A percentile compares a stretch with the other conserved stretches of the same genome.
phyloP scores from a whole-genome alignment of 1,140 invertebrate species.

The Eupristina koningsbergeri region DNA sequence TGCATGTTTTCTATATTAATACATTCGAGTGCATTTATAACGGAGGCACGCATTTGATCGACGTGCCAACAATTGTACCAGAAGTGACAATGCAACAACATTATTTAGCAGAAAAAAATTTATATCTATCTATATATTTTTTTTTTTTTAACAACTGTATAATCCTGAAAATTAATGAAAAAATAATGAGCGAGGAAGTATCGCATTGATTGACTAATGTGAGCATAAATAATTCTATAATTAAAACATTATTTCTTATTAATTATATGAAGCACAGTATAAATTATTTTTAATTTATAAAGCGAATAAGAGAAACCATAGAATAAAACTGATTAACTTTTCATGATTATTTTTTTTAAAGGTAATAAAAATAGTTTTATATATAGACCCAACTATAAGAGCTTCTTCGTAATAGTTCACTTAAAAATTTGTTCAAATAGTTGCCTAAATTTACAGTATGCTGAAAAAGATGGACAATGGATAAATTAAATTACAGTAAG shows the following conservation, averaged over 20 bases:
- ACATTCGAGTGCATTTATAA: conserved; percentile 13
- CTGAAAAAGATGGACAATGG: no score
- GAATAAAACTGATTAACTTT: background rate
- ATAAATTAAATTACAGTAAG: no score
- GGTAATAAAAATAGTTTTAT: background rate
- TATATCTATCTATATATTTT: no score
- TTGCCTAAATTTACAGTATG: background rate
- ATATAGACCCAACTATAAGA: background rate
- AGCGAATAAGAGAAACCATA: no score
- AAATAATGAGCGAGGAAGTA: background rate
- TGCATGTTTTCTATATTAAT: conserved; percentile 20
- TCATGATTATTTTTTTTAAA: background rate
- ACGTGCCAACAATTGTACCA: conserved; percentile 3
- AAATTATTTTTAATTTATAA: no score
- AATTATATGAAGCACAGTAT: no score
- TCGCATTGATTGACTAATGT: background rate
- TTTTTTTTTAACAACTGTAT: background rate
- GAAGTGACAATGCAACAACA: background rate
- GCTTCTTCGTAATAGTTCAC: background rate
- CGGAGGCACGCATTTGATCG: background rate
- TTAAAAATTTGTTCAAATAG: background rate
- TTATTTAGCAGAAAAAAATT: background rate
- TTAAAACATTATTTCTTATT: background rate
- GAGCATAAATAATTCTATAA: background rate
- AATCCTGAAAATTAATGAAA: background rate